Percentiles rank a stretch among this genome's conserved stretches.
Conservation (phyloP, 2,113 vertebrate species). For the Albula goreensis region DNA sequence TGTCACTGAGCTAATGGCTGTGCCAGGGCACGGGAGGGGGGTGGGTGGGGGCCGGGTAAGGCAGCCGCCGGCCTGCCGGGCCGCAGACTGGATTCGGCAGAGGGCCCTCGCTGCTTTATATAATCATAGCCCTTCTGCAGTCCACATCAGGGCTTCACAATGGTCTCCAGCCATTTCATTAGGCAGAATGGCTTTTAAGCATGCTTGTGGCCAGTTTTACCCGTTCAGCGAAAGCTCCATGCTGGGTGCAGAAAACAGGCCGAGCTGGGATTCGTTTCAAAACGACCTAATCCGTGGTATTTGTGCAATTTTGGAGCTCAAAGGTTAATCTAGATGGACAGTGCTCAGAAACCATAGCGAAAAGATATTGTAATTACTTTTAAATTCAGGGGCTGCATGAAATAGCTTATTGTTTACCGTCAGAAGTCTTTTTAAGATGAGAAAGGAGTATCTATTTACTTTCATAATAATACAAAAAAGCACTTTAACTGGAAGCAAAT, state of each 20-base stretch:
- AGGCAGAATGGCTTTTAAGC: slow-evolving; percentile 26
- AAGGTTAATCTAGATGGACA: slow-evolving; percentile 48
- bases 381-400: slow-evolving; percentile 16
- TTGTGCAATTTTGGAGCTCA: slow-evolving; percentile 33
- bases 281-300: background rate
- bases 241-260: slow-evolving; percentile 28
- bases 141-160: slow-evolving; percentile 40
- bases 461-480: background rate
- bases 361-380: slow-evolving; percentile 30
- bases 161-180: slow-evolving; percentile 43
- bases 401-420: background rate
- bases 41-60: background rate
- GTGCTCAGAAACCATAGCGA: background rate
- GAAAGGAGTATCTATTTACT: slow-evolving; percentile 28
- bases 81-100: background rate
- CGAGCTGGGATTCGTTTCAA: slow-evolving; percentile 25
- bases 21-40: slow-evolving; percentile 43
- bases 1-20: slow-evolving; percentile 48
- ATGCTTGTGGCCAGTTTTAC: background rate
- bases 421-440: slow-evolving; percentile 33
- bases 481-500: background rate
- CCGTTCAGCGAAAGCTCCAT: background rate
- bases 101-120: slow-evolving; percentile 40
- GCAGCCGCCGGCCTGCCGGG: background rate
- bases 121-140: slow-evolving; percentile 42